phyloP scores from a whole-genome alignment of 1,140 invertebrate genomes.

The Diachasma alloeum region DNA sequence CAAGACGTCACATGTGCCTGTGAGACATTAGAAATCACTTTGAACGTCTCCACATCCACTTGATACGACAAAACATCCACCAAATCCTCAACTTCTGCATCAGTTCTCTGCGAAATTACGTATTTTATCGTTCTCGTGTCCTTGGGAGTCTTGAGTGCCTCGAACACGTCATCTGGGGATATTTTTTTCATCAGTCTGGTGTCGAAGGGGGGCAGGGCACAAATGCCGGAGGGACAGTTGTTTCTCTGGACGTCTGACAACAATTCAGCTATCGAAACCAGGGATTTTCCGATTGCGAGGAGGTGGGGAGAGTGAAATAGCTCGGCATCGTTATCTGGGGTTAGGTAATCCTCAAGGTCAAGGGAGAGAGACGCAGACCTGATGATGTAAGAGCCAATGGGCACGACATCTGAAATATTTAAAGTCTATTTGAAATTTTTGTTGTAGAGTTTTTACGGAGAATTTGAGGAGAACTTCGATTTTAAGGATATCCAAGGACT shows the following conservation, averaged over 20 bases:
- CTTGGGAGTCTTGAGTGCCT: conserved; percentile 42
- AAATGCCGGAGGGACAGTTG: conserved; percentile 38
- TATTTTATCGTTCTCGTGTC: conserved; percentile 46
- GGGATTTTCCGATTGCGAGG: conserved; percentile 50
- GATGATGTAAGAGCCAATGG: conserved; percentile 50
- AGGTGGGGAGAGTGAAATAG: conserved; percentile 51
- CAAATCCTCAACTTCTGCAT: conserved; percentile 29
- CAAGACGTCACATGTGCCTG: conserved; percentile 40
- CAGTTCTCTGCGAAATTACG: conserved; percentile 34
- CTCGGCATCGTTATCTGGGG: conserved; percentile 34
- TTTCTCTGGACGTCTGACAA: conserved; percentile 38
- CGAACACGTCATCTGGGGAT: conserved; percentile 45
- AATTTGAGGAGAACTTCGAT: no score
- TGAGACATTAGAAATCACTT: conserved; percentile 30
- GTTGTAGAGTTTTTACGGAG: no score
- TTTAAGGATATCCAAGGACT: no score
- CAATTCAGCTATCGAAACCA: conserved; percentile 42
- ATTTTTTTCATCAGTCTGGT: conserved; percentile 30
- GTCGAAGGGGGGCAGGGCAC: conserved; percentile 39
- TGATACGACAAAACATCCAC: conserved; percentile 39
- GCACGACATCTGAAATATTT: conserved; percentile 46
- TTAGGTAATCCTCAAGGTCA: conserved; percentile 29
- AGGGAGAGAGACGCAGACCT: conserved; percentile 38
- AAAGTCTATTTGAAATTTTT: no score
- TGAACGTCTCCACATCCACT: conserved; percentile 34